phyloP scores from a whole-genome alignment of 2,113 vertebrate genomes.

The Hydrolagus affinis region DNA sequence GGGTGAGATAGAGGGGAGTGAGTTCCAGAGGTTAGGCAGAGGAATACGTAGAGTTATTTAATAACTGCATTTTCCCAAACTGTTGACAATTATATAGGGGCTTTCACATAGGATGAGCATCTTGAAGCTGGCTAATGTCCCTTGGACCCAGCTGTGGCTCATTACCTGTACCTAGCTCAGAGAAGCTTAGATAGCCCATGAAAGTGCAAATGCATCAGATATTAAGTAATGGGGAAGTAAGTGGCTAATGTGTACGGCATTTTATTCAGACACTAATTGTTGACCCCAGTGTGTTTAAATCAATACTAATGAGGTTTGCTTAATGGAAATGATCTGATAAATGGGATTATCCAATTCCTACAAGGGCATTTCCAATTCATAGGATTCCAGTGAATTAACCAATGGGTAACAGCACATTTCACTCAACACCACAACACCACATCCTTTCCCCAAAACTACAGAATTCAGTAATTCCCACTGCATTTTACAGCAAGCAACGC shows the following conservation, averaged over 20 bases:
- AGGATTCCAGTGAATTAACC: constrained; percentile 10
- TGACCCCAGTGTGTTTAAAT: constrained; percentile 24
- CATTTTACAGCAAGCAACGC: no score
- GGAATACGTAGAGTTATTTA: no score
- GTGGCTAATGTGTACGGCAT: constrained; percentile 3
- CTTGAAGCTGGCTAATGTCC: neutral
- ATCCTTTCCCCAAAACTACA: neutral
- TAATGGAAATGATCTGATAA: constrained; percentile 18
- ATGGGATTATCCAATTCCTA: constrained; percentile 25
- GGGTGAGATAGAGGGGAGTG: no score
- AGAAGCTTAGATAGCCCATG: neutral
- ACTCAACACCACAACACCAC: constrained; percentile 10
- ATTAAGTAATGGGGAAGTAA: neutral
- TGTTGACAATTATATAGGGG: no score
- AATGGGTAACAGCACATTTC: neutral
- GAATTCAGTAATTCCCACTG: no score
- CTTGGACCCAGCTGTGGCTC: neutral
- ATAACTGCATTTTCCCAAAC: no score
- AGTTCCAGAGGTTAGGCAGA: no score
- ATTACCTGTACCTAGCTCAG: neutral
- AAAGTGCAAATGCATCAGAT: neutral
- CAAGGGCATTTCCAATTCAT: constrained; percentile 1
- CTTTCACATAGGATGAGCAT: no score
- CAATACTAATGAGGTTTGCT: constrained; percentile 27
- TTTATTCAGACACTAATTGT: constrained; percentile 25